A percentile compares a stretch with the other conserved stretches of the same genome.
These are phyloP conservation scores for Megaceryle torquata DNA, from an alignment of 2,113 vertebrate species.

Conservation along the genomic window DNA sequence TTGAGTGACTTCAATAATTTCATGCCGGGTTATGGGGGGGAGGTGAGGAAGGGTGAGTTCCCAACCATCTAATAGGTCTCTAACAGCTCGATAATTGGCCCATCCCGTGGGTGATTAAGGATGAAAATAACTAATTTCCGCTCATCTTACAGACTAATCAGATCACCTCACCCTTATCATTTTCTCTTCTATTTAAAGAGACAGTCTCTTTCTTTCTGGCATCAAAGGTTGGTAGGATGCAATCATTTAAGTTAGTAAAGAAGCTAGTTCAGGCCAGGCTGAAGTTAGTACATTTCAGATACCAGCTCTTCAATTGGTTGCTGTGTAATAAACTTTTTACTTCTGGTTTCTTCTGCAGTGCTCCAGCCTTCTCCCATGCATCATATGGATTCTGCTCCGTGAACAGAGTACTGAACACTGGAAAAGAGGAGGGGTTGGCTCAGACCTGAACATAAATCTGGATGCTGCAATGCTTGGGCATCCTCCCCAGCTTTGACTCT, in stretches of 20 bases:
- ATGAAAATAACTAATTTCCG: constrained; percentile 75
- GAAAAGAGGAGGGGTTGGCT: background rate
- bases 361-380: background rate
- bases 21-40: constrained; percentile 60
- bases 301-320: background rate
- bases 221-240: constrained; percentile 43
- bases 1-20: constrained; percentile 71
- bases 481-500: background rate
- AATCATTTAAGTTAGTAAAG: constrained; percentile 38
- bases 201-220: constrained; percentile 23
- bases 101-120: constrained; percentile 69
- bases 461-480: background rate
- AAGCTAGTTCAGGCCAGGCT: background rate
- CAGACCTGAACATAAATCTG: background rate
- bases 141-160: constrained; percentile 71
- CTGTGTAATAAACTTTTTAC: constrained; percentile 15
- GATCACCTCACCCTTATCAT: constrained; percentile 65
- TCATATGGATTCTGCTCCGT: background rate
- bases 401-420: fast-evolving
- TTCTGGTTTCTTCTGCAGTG: background rate
- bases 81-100: constrained; percentile 72
- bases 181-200: constrained; percentile 62
- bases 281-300: background rate
- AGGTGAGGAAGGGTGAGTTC: constrained; percentile 65
- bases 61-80: constrained; percentile 64